Conservation (phyloP, 23 tunicate genomes). For the Botrylloides violaceus region DNA sequence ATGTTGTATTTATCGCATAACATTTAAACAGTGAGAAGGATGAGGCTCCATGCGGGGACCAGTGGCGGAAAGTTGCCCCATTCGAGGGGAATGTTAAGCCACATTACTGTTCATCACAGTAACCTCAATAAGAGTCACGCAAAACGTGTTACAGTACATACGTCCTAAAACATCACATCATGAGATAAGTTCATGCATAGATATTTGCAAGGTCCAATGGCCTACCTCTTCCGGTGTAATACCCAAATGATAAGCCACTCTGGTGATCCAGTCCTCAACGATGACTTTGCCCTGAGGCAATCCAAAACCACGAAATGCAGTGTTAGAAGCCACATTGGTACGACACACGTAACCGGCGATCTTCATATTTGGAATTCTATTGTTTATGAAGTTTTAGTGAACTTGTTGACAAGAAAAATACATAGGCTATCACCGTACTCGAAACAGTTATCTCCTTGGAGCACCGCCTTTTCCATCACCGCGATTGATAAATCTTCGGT, state of each 20-base stretch:
- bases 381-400: too few species aligned
- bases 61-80: too few species aligned
- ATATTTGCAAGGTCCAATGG: neutral
- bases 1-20: too few species aligned
- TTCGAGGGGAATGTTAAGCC: too few species aligned
- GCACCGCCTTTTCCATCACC: constrained; percentile 29
- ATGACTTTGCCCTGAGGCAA: constrained; percentile 62
- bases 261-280: constrained; percentile 38
- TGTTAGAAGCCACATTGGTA: constrained; percentile 75
- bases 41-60: too few species aligned
- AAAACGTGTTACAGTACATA: too few species aligned
- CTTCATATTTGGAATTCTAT: constrained; percentile 38
- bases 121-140: too few species aligned
- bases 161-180: too few species aligned
- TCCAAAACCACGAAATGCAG: constrained; percentile 93
- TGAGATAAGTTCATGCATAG: too few species aligned
- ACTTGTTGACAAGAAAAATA: neutral
- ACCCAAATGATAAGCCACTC: constrained; percentile 34
- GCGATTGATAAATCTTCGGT: constrained; percentile 39
- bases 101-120: too few species aligned
- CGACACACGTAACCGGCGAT: constrained; percentile 36
- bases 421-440: constrained; percentile 24
- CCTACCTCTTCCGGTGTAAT: constrained; percentile 51
- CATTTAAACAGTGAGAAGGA: too few species aligned
- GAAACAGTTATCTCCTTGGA: constrained; percentile 49